A percentile compares a stretch with the other conserved stretches of the same genome.
Conservation (phyloP, 2,797 vertebrate species). For the Spinus pinus region DNA sequence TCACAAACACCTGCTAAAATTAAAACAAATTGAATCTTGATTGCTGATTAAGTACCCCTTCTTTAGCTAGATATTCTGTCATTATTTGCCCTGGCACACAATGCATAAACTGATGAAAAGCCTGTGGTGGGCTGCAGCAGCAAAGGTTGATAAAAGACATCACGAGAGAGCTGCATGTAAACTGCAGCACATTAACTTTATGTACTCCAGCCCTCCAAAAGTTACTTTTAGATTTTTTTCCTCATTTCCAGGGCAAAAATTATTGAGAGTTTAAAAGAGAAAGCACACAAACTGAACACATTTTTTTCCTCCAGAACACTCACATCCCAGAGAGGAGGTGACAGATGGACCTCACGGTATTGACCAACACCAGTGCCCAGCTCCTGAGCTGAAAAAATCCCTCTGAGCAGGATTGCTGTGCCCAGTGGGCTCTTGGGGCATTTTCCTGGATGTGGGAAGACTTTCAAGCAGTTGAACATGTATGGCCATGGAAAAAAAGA, state of each 20-base stretch:
- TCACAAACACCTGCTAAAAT: conserved; percentile 89
- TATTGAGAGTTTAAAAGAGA: neutral
- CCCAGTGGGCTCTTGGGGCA: neutral
- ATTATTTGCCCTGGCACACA: conserved; percentile 85
- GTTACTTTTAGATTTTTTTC: neutral
- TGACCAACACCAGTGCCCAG: neutral
- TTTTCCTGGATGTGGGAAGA: neutral
- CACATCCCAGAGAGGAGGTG: neutral
- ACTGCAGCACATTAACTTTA: conserved; percentile 77
- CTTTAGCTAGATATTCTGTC: conserved; percentile 87
- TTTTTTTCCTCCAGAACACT: neutral
- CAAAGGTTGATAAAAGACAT: conserved; percentile 80
- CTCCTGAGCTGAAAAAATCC: conserved; percentile 8
- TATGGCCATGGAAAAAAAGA: neutral
- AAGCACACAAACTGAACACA: neutral
- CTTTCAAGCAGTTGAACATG: conserved; percentile 1
- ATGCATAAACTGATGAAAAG: conserved; percentile 82
- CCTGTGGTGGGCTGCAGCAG: conserved; percentile 71
- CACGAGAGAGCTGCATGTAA: conserved; percentile 70
- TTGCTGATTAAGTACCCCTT: conserved; percentile 91
- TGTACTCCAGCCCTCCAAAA: conserved; percentile 56
- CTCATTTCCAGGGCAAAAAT: conserved; percentile 43
- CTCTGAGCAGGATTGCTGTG: neutral
- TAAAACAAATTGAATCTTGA: conserved; percentile 91
- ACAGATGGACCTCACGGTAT: neutral